Conservation (phyloP, 2,797 vertebrate genomes). For the Falco novaeseelandiae region DNA sequence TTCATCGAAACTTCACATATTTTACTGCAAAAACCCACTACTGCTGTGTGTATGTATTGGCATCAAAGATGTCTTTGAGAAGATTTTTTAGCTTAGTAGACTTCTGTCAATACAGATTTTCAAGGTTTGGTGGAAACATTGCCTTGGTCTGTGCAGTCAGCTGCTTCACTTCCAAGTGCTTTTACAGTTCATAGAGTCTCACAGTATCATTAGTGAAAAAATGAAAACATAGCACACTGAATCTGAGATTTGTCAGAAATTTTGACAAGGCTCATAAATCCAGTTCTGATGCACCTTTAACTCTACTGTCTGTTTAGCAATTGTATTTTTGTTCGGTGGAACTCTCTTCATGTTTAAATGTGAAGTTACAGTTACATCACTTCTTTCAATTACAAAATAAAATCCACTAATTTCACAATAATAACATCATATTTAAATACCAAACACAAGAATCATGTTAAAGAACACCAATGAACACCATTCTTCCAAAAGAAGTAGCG, state of each 20-base stretch:
- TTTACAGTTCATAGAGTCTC: background rate
- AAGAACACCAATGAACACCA: background rate
- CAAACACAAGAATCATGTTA: background rate
- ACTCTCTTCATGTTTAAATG: background rate
- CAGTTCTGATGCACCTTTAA: background rate
- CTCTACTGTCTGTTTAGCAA: background rate
- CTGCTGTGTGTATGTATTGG: background rate
- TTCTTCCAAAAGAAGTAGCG: background rate
- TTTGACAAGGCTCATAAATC: background rate
- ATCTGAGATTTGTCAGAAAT: background rate
- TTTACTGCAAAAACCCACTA: background rate
- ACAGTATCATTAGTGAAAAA: background rate
- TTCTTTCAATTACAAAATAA: background rate
- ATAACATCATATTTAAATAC: background rate
- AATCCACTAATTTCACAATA: background rate
- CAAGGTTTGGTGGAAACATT: background rate
- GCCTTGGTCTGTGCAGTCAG: background rate
- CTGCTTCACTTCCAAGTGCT: background rate
- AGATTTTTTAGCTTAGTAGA: background rate
- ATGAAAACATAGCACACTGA: background rate
- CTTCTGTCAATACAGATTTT: constrained; percentile 12
- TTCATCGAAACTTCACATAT: background rate
- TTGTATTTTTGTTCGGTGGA: background rate
- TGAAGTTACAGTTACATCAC: background rate
- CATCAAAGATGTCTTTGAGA: background rate